Conservation (phyloP, 53 echinoderm and acorn worm species). For the Antedon mediterranea region DNA sequence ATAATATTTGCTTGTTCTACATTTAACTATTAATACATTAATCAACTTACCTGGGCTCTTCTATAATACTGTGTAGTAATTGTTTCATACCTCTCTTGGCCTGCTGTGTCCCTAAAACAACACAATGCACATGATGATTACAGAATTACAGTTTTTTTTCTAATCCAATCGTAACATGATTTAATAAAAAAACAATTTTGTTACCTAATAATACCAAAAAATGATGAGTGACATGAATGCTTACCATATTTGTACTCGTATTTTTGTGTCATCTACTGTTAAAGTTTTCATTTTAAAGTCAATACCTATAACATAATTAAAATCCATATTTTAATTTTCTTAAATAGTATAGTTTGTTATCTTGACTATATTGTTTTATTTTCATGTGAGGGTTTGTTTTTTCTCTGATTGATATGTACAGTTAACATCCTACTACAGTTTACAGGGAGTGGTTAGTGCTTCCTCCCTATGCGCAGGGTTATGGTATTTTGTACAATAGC, state of each 20-base stretch:
- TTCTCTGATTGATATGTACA: too few species aligned
- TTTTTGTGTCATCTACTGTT: constrained; percentile 45
- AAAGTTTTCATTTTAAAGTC: constrained; percentile 98
- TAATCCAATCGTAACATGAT: too few species aligned
- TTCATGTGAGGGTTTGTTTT: too few species aligned
- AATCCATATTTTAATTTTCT: too few species aligned
- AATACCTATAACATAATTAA: constrained; percentile 48
- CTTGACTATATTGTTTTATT: too few species aligned
- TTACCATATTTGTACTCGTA: constrained; percentile 85
- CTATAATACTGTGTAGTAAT: constrained; percentile 96
- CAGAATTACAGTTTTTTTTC: too few species aligned
- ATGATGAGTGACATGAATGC: constrained; percentile 2
- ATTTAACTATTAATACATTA: neutral
- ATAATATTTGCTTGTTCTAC: neutral
- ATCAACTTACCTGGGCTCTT: constrained; percentile 70
- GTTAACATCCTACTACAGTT: too few species aligned
- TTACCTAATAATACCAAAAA: neutral
- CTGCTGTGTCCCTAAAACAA: constrained; percentile 78
- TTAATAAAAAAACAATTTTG: too few species aligned
- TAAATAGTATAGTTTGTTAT: too few species aligned
- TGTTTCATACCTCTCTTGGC: constrained; percentile 90
- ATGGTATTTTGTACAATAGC: too few species aligned
- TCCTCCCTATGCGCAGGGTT: too few species aligned
- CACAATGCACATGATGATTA: neutral
- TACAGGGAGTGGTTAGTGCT: too few species aligned